These are phyloP conservation scores for Holothuria scabra DNA, from an alignment of 53 echinoderm and acorn worm genomes.

Conservation along the genomic window DNA sequence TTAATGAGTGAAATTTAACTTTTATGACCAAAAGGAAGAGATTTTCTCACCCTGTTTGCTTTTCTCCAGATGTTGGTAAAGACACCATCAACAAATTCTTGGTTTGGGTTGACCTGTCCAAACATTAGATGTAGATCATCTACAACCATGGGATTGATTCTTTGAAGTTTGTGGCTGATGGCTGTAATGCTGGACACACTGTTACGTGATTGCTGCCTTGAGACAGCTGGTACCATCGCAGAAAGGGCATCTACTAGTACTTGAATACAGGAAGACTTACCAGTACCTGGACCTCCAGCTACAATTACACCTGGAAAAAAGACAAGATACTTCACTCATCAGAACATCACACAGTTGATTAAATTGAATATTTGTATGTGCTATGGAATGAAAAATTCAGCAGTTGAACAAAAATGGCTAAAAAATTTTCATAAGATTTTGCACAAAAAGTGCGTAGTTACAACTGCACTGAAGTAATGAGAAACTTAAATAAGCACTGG, in stretches of 20 bases:
- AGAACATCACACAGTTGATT: background rate
- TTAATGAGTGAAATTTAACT: too few species aligned
- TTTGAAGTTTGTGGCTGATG: conserved; percentile 96
- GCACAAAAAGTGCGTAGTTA: too few species aligned
- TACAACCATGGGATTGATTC: conserved; percentile 95
- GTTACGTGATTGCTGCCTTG: conserved; percentile 84
- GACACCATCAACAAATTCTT: conserved; percentile 92
- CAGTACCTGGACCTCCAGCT: conserved; percentile 91
- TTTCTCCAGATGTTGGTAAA: conserved; percentile 96
- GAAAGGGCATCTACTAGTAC: conserved; percentile 91
- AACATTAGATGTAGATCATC: conserved; percentile 96
- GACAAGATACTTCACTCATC: background rate
- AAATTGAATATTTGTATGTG: background rate
- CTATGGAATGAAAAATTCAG: too few species aligned
- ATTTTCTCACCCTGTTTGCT: conserved; percentile 84
- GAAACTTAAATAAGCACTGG: too few species aligned
- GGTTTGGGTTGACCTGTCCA: conserved; percentile 86
- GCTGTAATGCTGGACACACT: conserved; percentile 85
- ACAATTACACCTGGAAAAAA: conserved; percentile 66
- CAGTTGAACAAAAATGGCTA: background rate
- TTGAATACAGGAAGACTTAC: conserved; percentile 94
- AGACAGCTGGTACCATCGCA: conserved; percentile 82
- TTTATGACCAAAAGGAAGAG: too few species aligned
- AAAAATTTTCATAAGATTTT: too few species aligned
- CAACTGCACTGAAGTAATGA: too few species aligned